phyloP scores from a whole-genome alignment of 2,113 vertebrate species.

The Gadus macrocephalus region DNA sequence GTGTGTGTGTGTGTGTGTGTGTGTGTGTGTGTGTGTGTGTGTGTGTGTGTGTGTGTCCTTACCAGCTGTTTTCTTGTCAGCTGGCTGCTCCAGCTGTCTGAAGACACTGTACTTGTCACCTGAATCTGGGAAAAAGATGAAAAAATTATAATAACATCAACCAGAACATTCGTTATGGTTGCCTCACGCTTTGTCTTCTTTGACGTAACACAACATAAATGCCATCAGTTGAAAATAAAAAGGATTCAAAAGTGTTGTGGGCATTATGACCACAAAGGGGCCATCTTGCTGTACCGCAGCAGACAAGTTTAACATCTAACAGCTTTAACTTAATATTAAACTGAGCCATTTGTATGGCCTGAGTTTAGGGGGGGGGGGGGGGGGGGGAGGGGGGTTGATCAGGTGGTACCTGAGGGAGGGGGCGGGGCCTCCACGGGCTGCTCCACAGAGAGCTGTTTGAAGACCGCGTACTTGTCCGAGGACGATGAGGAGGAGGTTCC shows the following conservation, averaged over 20 bases:
- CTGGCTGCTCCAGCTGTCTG: slow-evolving; percentile 82
- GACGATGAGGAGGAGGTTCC: slow-evolving; percentile 75
- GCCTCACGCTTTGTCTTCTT: no score
- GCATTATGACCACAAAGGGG: not conserved
- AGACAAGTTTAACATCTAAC: not conserved
- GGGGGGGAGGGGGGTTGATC: not conserved
- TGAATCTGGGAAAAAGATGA: slow-evolving; percentile 55
- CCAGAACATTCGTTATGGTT: no score
- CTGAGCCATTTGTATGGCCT: no score
- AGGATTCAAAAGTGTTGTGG: no score
- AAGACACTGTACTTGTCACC: slow-evolving; percentile 97
- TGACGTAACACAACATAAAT: no score
- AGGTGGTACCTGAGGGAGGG: slow-evolving; percentile 80
- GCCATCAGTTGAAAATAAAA: no score
- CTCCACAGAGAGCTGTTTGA: slow-evolving; percentile 88
- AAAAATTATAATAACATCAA: no score
- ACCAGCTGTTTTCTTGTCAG: slow-evolving; percentile 87
- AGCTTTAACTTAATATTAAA: not conserved
- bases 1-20: not conserved
- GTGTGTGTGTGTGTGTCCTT: slow-evolving; percentile 54
- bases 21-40: no score
- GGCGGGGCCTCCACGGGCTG: slow-evolving; percentile 77
- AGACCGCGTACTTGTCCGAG: slow-evolving; percentile 91
- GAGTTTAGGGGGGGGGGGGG: no score
- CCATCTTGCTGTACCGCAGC: not conserved